Evolutionary conservation across 2,888 invertebrate species (phyloP).

Genomic region (Agonum fuliginosum): DNA sequence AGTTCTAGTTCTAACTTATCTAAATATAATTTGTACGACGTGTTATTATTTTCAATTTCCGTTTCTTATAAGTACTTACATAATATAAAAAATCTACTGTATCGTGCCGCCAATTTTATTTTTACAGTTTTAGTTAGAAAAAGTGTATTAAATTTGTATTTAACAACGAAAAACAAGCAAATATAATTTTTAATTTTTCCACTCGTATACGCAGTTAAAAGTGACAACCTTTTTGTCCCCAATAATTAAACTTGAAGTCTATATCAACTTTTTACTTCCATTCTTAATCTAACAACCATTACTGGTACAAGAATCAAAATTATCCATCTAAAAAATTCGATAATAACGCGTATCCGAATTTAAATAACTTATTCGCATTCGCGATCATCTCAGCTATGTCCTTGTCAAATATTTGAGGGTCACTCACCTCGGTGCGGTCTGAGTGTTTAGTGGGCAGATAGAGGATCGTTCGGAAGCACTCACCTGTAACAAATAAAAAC

Average conservation of each 20-base stretch:
- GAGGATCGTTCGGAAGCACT: conserved; percentile 40
- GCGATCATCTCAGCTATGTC: background rate
- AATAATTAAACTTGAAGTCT: conserved; percentile 14
- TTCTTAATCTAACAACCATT: background rate
- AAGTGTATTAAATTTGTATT: background rate
- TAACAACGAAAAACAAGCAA: background rate
- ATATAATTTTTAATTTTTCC: background rate
- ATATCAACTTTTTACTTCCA: conserved; percentile 8
- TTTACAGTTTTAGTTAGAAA: background rate
- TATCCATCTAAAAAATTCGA: background rate
- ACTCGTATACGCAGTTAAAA: background rate
- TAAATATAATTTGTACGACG: no score
- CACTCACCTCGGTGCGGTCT: conserved; percentile 15
- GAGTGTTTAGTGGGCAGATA: conserved; percentile 3
- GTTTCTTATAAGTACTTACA: no score
- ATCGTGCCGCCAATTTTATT: no score
- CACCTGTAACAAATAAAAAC: conserved; percentile 58
- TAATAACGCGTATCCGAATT: background rate
- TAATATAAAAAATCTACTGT: no score
- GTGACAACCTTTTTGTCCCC: background rate
- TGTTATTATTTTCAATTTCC: no score
- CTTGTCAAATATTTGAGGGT: conserved; percentile 44
- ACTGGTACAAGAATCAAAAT: background rate
- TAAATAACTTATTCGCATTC: conserved; percentile 20
- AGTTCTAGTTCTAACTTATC: no score